Base-by-base conservation (phyloP, 2,888 invertebrate genomes). In the Maniola hyperantus region DNA sequence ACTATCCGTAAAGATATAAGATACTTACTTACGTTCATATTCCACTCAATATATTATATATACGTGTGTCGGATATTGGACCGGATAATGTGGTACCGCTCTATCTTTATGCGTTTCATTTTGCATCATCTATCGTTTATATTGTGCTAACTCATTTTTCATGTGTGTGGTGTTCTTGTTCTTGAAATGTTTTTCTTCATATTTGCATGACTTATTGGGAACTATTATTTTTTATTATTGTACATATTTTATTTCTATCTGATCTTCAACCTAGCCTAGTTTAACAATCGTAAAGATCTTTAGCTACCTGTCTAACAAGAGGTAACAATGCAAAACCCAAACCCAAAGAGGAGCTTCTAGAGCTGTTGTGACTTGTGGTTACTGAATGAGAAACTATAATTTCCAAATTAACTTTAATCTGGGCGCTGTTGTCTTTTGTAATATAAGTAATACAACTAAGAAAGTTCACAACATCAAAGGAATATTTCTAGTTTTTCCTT, bases 131-230 rank as follows among this genome's bases (percentile, higher is more conserved):
- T 13, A 20, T 39, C 53, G 4, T 42, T 46, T 46, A 10, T 48
- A 18, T 62, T 39, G 50, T 63, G 46, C 46, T 63, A 63, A 63
- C 64, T 57, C 20, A 53, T 39, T 7, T 53, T 2, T 62, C 62
- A 57, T 39, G 34, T 36, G 39, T 46, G 34, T 63, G 53, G 34
- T 63, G 15, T 36, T 33, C 33, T 15, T 15, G 48, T 10, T 5
- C 7, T 34, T 15, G 8, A 13, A 11, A 46, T 46, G 8, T 6
- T 34, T 48, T 34, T 34, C n/a, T 53, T 26, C 13, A 48, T 33
- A 11, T 39, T 55, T 55, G 36, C 39, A 55, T 53, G 34, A n/a
- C n/a, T 33, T 33, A 5, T 53, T 13, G 33, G n/a, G 8, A 20
- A 20, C 11, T 26, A 26, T 53, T 33, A n/a, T 48, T 18, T 48